Percentiles rank a stretch among this genome's conserved stretches.
Evolutionary conservation across 2,113 vertebrate genomes (phyloP).

Genomic region (Struthio camelus): DNA sequence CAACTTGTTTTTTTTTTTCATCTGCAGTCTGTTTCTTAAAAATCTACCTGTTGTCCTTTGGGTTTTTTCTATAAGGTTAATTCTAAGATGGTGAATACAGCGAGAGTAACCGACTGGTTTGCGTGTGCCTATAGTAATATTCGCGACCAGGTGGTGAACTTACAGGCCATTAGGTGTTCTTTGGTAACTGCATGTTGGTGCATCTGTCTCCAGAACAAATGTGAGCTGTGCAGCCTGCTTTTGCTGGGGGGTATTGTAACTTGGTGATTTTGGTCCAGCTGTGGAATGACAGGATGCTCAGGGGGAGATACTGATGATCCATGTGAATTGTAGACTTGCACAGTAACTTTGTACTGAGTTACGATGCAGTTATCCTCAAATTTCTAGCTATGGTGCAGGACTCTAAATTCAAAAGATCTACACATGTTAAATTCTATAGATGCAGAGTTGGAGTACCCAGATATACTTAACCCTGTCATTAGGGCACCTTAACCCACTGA

Average conservation of each 20-base stretch:
- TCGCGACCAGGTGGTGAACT: background rate
- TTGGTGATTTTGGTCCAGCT: background rate
- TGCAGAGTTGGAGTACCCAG: background rate
- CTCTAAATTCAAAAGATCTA: background rate
- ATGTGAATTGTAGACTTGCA: background rate
- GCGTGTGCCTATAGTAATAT: too few relatives aligned
- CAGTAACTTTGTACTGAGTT: background rate
- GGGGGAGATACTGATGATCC: background rate
- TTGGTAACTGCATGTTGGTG: background rate
- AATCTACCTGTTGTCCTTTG: too few relatives aligned
- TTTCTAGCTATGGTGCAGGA: background rate
- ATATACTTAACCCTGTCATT: background rate
- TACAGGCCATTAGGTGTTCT: background rate
- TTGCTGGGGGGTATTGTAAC: background rate
- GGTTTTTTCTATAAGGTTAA: background rate
- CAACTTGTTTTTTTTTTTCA: background rate
- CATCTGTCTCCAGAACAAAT: background rate
- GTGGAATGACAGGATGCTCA: background rate
- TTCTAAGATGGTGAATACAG: background rate
- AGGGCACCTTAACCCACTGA: too few relatives aligned
- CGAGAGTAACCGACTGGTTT: background rate
- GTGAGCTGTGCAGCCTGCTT: background rate
- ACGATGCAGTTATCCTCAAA: background rate
- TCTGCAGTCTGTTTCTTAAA: too few relatives aligned
- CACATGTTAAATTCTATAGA: background rate